Percentiles rank a stretch among this genome's conserved stretches.
phyloP scores from a whole-genome alignment of 1,140 invertebrate genomes.

The Micrasema longulum region DNA sequence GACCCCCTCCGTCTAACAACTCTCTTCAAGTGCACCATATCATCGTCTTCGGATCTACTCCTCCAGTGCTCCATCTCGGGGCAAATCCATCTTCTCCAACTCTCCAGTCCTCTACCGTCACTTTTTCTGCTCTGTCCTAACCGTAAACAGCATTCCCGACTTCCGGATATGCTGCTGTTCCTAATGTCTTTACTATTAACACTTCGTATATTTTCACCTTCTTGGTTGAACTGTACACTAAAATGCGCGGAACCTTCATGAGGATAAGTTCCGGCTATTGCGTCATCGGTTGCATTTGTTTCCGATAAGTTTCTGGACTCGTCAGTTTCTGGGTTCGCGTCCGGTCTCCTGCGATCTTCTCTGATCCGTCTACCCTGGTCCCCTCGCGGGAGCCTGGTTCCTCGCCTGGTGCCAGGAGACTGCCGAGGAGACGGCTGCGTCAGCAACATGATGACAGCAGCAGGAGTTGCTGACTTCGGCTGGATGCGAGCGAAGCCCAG shows the following conservation, averaged over 20 bases:
- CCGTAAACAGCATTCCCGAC: constrained; percentile 22
- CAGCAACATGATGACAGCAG: too few species aligned
- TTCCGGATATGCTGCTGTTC: constrained; percentile 7
- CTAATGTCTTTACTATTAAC: not conserved
- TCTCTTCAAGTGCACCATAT: not conserved
- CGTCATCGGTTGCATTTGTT: not conserved
- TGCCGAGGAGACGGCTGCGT: not conserved
- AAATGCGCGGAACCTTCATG: not conserved
- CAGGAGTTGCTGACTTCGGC: constrained; percentile 11
- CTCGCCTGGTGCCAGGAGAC: not conserved
- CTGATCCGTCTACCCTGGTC: not conserved
- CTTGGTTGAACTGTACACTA: not conserved
- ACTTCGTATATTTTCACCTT: not conserved
- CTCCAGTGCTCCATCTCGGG: constrained; percentile 8
- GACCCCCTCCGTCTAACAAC: constrained; percentile 14
- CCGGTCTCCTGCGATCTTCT: constrained; percentile 1
- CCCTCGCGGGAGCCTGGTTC: constrained; percentile 14
- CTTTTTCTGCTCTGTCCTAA: constrained; percentile 10
- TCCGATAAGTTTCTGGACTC: not conserved
- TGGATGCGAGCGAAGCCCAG: constrained; percentile 40
- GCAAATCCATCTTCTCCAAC: constrained; percentile 35
- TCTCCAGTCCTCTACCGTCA: constrained; percentile 11
- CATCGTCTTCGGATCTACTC: constrained; percentile 5
- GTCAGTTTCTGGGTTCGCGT: too few species aligned
- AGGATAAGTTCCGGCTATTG: constrained; percentile 4